phyloP scores from a whole-genome alignment of 2,888 invertebrate species.

The Drosophila monieri region DNA sequence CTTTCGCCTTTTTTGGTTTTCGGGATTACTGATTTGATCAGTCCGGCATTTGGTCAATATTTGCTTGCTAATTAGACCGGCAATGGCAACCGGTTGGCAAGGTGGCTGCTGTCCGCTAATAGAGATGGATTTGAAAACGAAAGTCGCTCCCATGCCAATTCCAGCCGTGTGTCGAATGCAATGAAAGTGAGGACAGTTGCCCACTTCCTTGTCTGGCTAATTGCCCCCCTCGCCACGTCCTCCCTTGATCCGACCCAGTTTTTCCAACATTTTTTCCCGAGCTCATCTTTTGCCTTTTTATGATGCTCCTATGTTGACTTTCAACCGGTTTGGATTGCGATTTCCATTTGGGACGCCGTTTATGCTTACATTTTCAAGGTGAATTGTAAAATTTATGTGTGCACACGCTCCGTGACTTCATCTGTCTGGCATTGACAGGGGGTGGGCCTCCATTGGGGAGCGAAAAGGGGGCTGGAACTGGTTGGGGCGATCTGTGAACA shows the following conservation, averaged over 20 bases:
- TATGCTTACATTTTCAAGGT: conserved; percentile 65
- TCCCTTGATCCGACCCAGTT: neutral
- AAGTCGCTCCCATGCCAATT: conserved; percentile 44
- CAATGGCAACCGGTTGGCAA: conserved; percentile 40
- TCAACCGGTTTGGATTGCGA: conserved; percentile 64
- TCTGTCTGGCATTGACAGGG: conserved; percentile 28
- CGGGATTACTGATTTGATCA: conserved; percentile 3
- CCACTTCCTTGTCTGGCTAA: conserved; percentile 39
- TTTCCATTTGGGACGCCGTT: conserved; percentile 44
- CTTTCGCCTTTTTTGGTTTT: neutral
- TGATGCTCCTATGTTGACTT: conserved; percentile 28
- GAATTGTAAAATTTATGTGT: conserved; percentile 65
- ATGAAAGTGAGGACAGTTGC: conserved; percentile 59
- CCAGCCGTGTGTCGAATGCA: conserved; percentile 35
- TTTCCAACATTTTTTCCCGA: conserved; percentile 12
- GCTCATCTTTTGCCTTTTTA: conserved; percentile 44
- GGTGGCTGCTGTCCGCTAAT: neutral
- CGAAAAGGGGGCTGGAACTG: neutral
- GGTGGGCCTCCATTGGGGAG: neutral
- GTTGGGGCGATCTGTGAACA: conserved; percentile 23
- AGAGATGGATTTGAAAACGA: conserved; percentile 54
- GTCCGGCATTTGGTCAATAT: conserved; percentile 24
- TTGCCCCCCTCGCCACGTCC: neutral
- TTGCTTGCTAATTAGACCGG: conserved; percentile 38
- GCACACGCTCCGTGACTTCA: conserved; percentile 47